phyloP scores from a whole-genome alignment of 2,113 vertebrate species.

The Oreochromis tanganicae region DNA sequence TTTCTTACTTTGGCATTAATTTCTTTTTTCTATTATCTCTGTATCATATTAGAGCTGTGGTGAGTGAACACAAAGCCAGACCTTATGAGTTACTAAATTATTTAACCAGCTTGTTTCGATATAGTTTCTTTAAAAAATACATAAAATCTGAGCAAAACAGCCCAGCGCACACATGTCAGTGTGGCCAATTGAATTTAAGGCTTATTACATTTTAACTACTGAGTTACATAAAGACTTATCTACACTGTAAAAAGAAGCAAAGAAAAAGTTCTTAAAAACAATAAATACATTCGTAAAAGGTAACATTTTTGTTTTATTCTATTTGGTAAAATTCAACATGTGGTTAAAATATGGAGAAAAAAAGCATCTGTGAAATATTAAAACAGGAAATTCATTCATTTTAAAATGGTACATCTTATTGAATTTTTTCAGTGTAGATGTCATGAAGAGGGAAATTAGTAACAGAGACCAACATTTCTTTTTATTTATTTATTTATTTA shows the following conservation, averaged over 20 bases:
- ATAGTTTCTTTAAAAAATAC: background rate
- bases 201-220: background rate
- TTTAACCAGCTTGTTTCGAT: background rate
- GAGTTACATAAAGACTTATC: background rate
- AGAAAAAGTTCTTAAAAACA: background rate
- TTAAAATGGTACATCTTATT: background rate
- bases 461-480: background rate
- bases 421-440: background rate
- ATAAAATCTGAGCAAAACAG: background rate
- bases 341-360: background rate
- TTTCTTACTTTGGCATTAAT: background rate
- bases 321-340: background rate
- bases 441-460: background rate
- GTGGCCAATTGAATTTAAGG: background rate
- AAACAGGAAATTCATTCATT: background rate
- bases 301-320: background rate
- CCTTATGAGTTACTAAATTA: background rate
- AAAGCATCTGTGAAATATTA: background rate
- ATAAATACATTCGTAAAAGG: rapidly evolving
- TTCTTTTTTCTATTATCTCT: background rate
- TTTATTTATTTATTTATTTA: background rate
- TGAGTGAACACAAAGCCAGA: background rate
- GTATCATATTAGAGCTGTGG: background rate
- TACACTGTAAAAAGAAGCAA: background rate
- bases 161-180: background rate